Conservation (phyloP, 1,140 invertebrate genomes). For the Melitaea cinxia region DNA sequence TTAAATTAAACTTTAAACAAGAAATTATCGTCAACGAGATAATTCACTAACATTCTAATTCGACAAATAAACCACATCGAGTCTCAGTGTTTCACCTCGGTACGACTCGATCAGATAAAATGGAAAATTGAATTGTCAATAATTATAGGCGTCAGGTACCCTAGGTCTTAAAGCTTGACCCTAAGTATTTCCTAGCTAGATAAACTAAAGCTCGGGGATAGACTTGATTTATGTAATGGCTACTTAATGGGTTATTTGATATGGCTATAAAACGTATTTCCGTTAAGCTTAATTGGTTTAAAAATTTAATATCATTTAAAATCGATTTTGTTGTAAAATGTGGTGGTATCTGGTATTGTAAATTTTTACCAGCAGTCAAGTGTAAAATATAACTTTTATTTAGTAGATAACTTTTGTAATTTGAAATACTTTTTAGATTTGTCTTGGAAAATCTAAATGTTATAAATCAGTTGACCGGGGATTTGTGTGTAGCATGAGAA, state of each 20-base stretch:
- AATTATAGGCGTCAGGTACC: constrained; percentile 53
- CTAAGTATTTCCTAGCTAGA: constrained; percentile 37
- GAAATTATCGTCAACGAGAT: constrained; percentile 9
- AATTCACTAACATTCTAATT: constrained; percentile 29
- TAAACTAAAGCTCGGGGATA: constrained; percentile 22
- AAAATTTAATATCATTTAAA: constrained; percentile 1
- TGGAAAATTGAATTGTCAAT: constrained; percentile 69
- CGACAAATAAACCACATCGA: constrained; percentile 35
- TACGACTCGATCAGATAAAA: constrained; percentile 51
- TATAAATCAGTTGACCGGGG: no score
- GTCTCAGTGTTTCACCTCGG: constrained; percentile 36
- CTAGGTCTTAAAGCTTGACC: constrained; percentile 43
- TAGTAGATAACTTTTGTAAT: no score
- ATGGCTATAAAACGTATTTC: constrained; percentile 25
- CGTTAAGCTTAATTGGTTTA: constrained; percentile 20
- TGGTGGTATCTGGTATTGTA: neutral
- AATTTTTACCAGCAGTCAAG: neutral
- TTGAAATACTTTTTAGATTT: no score
- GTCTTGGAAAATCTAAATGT: no score
- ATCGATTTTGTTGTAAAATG: constrained; percentile 9
- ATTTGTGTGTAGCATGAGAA: no score
- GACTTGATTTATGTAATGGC: constrained; percentile 34
- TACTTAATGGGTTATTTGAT: constrained; percentile 29
- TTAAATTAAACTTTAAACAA: constrained; percentile 10
- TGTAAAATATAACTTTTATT: no score